These are phyloP conservation scores for Ptychadena robeensis DNA, from an alignment of 2,797 vertebrate genomes.

Conservation along the genomic window DNA sequence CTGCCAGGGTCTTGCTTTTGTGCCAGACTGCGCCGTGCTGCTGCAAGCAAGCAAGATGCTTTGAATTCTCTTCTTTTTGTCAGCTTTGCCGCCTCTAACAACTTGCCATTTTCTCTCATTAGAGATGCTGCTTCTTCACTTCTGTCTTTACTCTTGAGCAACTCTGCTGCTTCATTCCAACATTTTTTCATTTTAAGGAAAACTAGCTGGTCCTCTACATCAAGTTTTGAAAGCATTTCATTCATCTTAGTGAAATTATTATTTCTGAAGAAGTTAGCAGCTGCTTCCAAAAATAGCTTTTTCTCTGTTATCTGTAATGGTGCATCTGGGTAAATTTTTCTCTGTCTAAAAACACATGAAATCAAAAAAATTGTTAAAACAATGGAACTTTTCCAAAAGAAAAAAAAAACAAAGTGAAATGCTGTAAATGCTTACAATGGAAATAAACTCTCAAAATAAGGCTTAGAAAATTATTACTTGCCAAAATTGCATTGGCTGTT, in stretches of 20 bases:
- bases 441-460: no score
- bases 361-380: neutral
- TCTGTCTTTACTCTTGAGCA: slow-evolving; percentile 71
- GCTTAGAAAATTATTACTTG: no score
- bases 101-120: slow-evolving; percentile 75
- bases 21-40: slow-evolving; percentile 67
- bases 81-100: slow-evolving; percentile 76
- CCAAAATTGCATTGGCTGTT: no score
- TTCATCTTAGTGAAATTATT: slow-evolving; percentile 75
- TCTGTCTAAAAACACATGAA: slow-evolving; percentile 59
- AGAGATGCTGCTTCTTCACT: slow-evolving; percentile 78
- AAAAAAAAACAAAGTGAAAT: no score
- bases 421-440: no score
- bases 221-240: slow-evolving; percentile 75
- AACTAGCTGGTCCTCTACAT: slow-evolving; percentile 77
- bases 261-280: slow-evolving; percentile 73
- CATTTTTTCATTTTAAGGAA: slow-evolving; percentile 75
- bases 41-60: slow-evolving; percentile 74
- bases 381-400: neutral
- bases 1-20: slow-evolving; percentile 4
- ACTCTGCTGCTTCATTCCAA: slow-evolving; percentile 73
- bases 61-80: slow-evolving; percentile 72
- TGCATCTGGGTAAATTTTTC: slow-evolving; percentile 66
- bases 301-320: slow-evolving; percentile 74
- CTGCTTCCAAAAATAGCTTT: slow-evolving; percentile 78